Conservation (phyloP, 1,140 invertebrate species). For the Drosophila funebris region DNA sequence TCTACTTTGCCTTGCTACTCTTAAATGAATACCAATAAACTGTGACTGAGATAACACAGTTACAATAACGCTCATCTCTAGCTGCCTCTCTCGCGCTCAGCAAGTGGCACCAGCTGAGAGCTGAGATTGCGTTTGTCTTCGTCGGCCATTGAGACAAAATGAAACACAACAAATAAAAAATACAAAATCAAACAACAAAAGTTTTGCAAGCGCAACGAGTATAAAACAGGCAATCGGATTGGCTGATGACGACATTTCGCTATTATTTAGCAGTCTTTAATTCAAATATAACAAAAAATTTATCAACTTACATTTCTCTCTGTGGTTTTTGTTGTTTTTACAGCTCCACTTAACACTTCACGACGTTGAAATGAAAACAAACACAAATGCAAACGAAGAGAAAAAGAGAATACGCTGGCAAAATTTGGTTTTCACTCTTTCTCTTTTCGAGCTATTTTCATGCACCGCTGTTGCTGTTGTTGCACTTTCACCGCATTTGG, state of each 20-base stretch:
- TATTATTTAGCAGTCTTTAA: conserved; percentile 37
- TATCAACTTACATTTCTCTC: conserved; percentile 45
- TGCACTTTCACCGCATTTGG: conserved; percentile 61
- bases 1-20: not conserved
- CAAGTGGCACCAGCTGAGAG: conserved; percentile 41
- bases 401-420: conserved; percentile 21
- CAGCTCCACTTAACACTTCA: conserved; percentile 29
- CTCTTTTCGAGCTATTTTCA: conserved; percentile 41
- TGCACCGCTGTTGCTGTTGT: conserved; percentile 29
- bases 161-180: conserved; percentile 52
- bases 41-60: not conserved
- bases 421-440: conserved; percentile 47
- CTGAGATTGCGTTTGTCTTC: conserved; percentile 29
- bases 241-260: conserved; percentile 63
- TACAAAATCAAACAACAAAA: conserved; percentile 63
- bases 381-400: conserved; percentile 26
- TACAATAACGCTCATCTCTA: conserved; percentile 26
- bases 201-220: conserved; percentile 61
- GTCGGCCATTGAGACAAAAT: conserved; percentile 36
- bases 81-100: conserved; percentile 13
- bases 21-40: not conserved
- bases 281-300: conserved; percentile 23
- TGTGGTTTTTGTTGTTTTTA: conserved; percentile 10
- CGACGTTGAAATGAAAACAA: conserved; percentile 25
- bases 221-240: conserved; percentile 34